phyloP scores from a whole-genome alignment of 2,113 vertebrate species.

The Willisornis vidua region DNA sequence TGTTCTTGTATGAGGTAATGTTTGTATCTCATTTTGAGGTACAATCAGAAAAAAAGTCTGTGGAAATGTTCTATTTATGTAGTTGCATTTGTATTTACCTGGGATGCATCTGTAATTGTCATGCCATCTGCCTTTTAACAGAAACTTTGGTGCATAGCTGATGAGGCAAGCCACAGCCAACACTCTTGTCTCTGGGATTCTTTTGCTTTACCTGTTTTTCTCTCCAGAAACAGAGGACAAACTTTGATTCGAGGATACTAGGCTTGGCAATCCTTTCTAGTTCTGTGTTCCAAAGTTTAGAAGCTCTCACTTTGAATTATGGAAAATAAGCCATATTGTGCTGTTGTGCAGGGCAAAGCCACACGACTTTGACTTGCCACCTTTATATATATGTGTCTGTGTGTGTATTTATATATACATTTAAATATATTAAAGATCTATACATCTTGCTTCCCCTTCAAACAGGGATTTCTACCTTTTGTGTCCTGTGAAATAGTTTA shows the following conservation, averaged over 20 bases:
- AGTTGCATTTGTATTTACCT: background rate
- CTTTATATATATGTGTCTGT: background rate
- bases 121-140: background rate
- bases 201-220: background rate
- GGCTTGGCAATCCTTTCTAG: background rate
- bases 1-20: background rate
- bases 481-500: background rate
- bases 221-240: background rate
- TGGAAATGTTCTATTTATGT: background rate
- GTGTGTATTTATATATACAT: background rate
- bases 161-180: background rate
- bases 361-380: background rate
- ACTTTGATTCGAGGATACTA: background rate
- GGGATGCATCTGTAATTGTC: background rate
- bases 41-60: background rate
- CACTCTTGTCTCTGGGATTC: background rate
- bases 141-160: background rate
- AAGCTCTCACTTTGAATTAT: background rate
- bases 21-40: background rate
- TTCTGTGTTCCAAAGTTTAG: rapidly evolving
- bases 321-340: background rate
- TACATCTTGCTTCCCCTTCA: background rate
- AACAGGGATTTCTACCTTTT: background rate
- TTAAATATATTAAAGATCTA: background rate
- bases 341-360: background rate